phyloP scores from a whole-genome alignment of 2,888 invertebrate species.

The Tineola bisselliella region DNA sequence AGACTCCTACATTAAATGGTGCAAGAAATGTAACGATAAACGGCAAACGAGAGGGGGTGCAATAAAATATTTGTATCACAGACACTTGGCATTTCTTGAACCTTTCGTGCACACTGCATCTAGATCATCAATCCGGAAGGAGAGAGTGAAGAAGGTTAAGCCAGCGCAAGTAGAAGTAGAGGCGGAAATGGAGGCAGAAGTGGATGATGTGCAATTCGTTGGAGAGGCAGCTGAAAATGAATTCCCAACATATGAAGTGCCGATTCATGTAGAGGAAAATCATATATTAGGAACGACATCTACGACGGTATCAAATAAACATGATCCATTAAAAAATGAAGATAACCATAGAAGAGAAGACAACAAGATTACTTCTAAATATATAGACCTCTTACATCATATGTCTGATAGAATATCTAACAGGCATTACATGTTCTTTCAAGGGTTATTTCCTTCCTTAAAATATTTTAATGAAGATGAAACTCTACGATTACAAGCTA shows the following conservation, averaged over 20 bases:
- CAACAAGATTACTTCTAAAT: neutral
- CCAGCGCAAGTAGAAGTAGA: neutral
- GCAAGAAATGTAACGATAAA: neutral
- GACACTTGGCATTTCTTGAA: neutral
- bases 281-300: neutral
- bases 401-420: neutral
- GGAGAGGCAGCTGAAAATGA: neutral
- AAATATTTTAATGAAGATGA: conserved; percentile 5
- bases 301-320: neutral
- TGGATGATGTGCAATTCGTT: neutral
- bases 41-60: neutral
- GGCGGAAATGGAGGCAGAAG: too few species aligned
- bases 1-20: conserved; percentile 4
- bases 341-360: neutral
- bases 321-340: neutral
- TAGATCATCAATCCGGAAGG: neutral
- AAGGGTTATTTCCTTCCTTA: neutral
- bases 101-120: neutral
- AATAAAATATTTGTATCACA: conserved; percentile 2
- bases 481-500: neutral
- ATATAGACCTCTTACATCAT: neutral
- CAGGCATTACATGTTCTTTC: conserved; percentile 8
- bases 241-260: neutral
- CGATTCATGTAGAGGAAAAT: neutral
- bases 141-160: neutral